These are phyloP conservation scores for Porites divaricata DNA, from an alignment of 92 coral and sea anemone species.

Conservation along the genomic window DNA sequence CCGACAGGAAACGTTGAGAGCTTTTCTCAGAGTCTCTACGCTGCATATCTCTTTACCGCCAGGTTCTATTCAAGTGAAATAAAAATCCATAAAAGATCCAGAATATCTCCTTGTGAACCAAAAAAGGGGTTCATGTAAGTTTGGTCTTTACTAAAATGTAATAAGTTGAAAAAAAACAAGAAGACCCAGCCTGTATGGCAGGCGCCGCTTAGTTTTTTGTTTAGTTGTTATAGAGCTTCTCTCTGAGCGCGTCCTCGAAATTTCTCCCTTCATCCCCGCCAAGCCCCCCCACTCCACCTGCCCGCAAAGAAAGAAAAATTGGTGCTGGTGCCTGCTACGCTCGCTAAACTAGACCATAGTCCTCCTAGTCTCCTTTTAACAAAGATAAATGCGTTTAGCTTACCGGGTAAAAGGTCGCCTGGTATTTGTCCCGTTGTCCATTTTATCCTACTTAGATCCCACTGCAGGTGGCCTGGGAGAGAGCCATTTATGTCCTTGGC, in stretches of 20 bases:
- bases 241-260: too few species aligned
- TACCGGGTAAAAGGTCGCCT: slow-evolving; percentile 62
- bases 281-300: too few species aligned
- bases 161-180: too few species aligned
- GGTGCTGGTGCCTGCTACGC: too few species aligned
- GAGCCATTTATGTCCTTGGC: slow-evolving; percentile 9
- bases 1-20: slow-evolving; percentile 71
- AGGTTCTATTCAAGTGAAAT: slow-evolving; percentile 31
- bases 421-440: slow-evolving; percentile 78
- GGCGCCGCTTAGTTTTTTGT: too few species aligned
- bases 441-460: slow-evolving; percentile 51
- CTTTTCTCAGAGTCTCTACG: slow-evolving; percentile 68
- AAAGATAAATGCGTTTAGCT: not conserved
- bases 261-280: too few species aligned
- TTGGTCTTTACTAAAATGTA: too few species aligned
- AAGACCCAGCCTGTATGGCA: too few species aligned
- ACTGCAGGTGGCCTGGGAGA: slow-evolving; percentile 43
- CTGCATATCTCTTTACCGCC: slow-evolving; percentile 53
- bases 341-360: not conserved
- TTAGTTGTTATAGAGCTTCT: too few species aligned
- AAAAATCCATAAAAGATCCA: not conserved
- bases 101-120: too few species aligned
- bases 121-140: too few species aligned
- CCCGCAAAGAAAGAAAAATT: too few species aligned
- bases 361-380: not conserved